These are phyloP conservation scores for Zonitis immaculata DNA, from an alignment of 2,888 invertebrate genomes.

Conservation along the genomic window DNA sequence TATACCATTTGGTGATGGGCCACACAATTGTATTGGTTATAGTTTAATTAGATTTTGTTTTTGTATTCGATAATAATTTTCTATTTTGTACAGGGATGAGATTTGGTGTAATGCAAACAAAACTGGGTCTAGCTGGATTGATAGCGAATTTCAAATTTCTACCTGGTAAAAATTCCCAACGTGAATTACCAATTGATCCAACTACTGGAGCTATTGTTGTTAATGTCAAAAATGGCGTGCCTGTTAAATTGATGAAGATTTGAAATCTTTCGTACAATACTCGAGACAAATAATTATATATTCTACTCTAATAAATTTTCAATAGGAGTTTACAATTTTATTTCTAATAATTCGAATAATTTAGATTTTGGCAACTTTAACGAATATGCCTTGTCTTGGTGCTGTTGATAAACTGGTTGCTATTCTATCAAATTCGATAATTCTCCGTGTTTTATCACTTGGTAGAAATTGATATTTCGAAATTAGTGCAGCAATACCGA, in stretches of 20 bases:
- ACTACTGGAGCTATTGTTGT: background rate
- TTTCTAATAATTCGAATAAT: too few relatives aligned
- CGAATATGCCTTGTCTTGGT: too few relatives aligned
- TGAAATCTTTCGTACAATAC: too few relatives aligned
- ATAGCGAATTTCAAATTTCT: constrained; percentile 10
- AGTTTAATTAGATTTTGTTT: too few relatives aligned
- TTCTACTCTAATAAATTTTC: too few relatives aligned
- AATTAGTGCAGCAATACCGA: background rate
- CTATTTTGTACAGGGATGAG: constrained; percentile 16
- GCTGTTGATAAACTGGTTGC: too few relatives aligned
- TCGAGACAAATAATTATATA: too few relatives aligned
- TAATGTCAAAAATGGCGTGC: constrained; percentile 3
- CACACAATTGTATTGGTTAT: constrained; percentile 13
- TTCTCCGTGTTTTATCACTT: background rate
- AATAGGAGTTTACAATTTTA: too few relatives aligned
- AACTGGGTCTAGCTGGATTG: constrained; percentile 17
- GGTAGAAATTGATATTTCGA: background rate
- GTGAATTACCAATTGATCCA: background rate
- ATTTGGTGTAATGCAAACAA: constrained; percentile 25
- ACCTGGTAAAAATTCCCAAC: constrained; percentile 10
- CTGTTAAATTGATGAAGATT: constrained; percentile 2
- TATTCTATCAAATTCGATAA: background rate
- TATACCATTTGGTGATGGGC: constrained; percentile 16
- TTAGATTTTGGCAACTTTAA: too few relatives aligned
- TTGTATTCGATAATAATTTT: too few relatives aligned